Base-by-base conservation (phyloP, 2,888 invertebrate genomes). In the Neoitamus cyanurus region DNA sequence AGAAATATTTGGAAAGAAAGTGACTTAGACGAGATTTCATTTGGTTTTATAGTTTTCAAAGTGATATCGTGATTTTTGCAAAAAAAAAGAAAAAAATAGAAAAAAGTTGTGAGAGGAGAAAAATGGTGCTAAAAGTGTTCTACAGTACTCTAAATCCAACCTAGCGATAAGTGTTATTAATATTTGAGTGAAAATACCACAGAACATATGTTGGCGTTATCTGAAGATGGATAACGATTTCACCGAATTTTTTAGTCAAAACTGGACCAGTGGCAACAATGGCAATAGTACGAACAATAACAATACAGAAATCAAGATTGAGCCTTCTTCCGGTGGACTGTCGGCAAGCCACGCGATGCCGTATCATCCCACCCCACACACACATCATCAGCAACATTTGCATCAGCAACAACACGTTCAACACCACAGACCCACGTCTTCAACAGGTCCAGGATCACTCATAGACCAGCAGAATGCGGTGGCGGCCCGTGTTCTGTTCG, bases 151-250 rank as follows among this genome's bases (percentile, higher is more conserved):
- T 87, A 82, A 87, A 86, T 84, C 87, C 87, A 75, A 87, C 87
- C 80, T 87, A 87, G 86, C 46, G 28, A 31, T 58, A 72, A 75
- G 31, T 78, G 31, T 78, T 31, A 11, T 30, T n/a, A 48, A 69
- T 75, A 42, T 28, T 69, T 37, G 37, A 78, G 85, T 37, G 68
- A 58, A 37, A 84, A 84, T 82, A 85, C 73, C 25, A 84, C 25
- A 78, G 69, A 78, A 85, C 82, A 46, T 84, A 85, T 86, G 85
- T 86, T 84, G 42, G 82, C 85, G 85, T 80, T 86, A 84, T 85
- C 85, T 86, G 86, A 87, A 86, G 84, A 88, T 88, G 88, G 88
- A 88, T 87, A 88, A 88, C 87, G 88, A 88, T 86, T 88, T 88
- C 86, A 86, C 88, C 36, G 88, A 88, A 84, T 88, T 88, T 86